Conservation (phyloP, 2,113 vertebrate species). For the Desmodus rotundus region DNA sequence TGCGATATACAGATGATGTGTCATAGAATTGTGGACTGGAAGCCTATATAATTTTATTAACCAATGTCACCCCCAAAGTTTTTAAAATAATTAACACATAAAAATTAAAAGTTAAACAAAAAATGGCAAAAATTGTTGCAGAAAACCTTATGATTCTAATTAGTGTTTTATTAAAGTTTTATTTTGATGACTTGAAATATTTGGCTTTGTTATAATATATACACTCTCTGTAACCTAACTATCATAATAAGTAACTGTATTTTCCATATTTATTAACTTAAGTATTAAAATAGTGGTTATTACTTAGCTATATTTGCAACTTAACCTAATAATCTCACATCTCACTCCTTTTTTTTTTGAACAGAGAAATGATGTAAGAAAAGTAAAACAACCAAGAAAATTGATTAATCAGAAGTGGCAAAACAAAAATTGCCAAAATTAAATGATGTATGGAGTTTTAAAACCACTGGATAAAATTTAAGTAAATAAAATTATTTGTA, state of each 20-base stretch:
- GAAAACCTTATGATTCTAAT: neutral
- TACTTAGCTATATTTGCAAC: neutral
- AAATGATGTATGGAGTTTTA: neutral
- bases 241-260: neutral
- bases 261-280: constrained; percentile 8
- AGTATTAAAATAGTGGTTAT: neutral
- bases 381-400: neutral
- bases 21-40: neutral
- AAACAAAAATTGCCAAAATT: constrained; percentile 15
- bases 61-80: neutral
- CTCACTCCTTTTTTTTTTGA: constrained; percentile 9
- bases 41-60: neutral
- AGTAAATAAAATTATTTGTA: constrained; percentile 12
- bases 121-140: neutral
- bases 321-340: neutral
- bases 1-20: neutral
- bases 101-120: neutral
- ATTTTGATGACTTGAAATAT: neutral
- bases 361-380: neutral
- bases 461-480: neutral
- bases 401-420: neutral
- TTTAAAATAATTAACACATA: neutral
- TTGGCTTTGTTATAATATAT: neutral
- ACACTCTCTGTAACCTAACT: neutral
- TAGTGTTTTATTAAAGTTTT: neutral